Evolutionary conservation across 2,888 invertebrate genomes (phyloP).

Genomic region (Pachliopta kotzebuea): DNA sequence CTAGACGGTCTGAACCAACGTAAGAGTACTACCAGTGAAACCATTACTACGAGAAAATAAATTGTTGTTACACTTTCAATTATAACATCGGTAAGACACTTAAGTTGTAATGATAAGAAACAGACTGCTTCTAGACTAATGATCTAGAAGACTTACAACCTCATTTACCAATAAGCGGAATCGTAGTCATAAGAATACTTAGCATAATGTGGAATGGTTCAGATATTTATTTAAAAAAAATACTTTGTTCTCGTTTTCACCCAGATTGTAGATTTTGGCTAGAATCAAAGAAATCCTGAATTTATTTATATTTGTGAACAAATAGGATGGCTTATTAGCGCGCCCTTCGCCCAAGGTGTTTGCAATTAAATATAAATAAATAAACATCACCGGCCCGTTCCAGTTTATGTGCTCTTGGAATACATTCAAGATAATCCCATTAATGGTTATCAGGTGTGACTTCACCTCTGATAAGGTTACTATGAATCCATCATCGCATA

Average conservation of each 20-base stretch:
- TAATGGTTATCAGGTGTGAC: constrained; percentile 14
- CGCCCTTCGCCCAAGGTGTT: constrained; percentile 14
- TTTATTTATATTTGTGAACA: neutral
- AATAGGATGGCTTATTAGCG: neutral
- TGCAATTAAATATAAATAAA: constrained; percentile 17
- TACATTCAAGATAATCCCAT: constrained; percentile 23
- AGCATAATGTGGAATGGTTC: too few species aligned
- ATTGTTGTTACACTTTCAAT: too few species aligned
- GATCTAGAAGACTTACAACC: too few species aligned
- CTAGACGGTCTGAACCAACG: too few species aligned
- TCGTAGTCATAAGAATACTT: too few species aligned
- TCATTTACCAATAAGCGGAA: too few species aligned
- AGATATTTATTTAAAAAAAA: neutral
- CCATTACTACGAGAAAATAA: too few species aligned
- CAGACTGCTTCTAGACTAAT: too few species aligned
- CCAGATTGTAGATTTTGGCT: neutral
- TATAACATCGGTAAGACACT: too few species aligned
- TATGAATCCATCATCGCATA: constrained; percentile 1
- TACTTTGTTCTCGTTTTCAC: neutral
- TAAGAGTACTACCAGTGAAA: too few species aligned
- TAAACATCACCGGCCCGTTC: constrained; percentile 3
- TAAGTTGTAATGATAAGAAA: too few species aligned
- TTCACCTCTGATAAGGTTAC: constrained; percentile 8
- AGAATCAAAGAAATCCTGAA: neutral
- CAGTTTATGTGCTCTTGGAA: constrained; percentile 17